Conservation (phyloP, 53 echinoderm and acorn worm species). For the Glandiceps talaboti region DNA sequence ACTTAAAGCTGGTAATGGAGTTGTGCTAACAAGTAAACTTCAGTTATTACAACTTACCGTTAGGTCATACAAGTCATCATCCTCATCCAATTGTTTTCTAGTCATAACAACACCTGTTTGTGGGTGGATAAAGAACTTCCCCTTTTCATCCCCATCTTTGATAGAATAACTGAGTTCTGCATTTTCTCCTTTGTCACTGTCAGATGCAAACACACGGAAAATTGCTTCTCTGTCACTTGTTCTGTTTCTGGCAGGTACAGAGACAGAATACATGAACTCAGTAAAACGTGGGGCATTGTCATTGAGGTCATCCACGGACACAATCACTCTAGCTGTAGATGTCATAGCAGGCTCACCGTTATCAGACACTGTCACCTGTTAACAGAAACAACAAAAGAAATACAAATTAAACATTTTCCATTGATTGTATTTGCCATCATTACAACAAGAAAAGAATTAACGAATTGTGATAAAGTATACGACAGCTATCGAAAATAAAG, state of each 20-base stretch:
- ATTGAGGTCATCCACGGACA: slow-evolving; percentile 61
- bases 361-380: slow-evolving; percentile 70
- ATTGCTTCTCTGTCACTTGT: slow-evolving; percentile 32
- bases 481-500: too few species aligned
- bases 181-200: slow-evolving; percentile 69
- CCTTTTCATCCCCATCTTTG: slow-evolving; percentile 46
- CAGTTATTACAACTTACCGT: slow-evolving; percentile 62
- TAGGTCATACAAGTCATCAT: slow-evolving; percentile 48
- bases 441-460: too few species aligned
- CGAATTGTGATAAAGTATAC: too few species aligned
- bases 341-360: slow-evolving; percentile 58
- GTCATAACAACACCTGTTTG: slow-evolving; percentile 61
- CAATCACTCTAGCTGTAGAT: slow-evolving; percentile 53
- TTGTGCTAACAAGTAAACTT: too few species aligned
- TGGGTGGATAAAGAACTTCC: slow-evolving; percentile 53
- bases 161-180: slow-evolving; percentile 74
- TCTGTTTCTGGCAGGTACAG: slow-evolving; percentile 36
- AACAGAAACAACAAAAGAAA: neutral
- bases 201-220: slow-evolving; percentile 52
- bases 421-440: too few species aligned
- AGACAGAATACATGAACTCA: slow-evolving; percentile 16
- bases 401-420: too few species aligned
- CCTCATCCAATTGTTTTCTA: slow-evolving; percentile 34
- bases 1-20: too few species aligned
- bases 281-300: slow-evolving; percentile 82